Percentiles rank a stretch among this genome's conserved stretches.
Evolutionary conservation across 1,140 invertebrate species (phyloP).

Genomic region (Cataglyphis hispanica): DNA sequence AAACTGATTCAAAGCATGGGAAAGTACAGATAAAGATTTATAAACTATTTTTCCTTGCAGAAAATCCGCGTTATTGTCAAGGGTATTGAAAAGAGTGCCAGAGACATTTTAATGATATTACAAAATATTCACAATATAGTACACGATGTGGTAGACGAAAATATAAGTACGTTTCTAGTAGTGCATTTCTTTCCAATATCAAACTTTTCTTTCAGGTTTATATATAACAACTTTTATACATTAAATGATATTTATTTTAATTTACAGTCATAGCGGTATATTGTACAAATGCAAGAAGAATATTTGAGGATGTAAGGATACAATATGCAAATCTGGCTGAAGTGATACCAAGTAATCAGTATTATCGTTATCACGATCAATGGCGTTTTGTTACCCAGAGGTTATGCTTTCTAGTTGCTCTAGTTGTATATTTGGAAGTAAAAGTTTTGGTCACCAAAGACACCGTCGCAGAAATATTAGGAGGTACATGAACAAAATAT

Average conservation of each 20-base stretch:
- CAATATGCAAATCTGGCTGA: constrained; percentile 88
- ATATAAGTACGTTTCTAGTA: constrained; percentile 81
- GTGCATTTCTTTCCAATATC: not conserved
- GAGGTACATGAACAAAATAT: constrained; percentile 87
- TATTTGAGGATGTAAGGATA: constrained; percentile 87
- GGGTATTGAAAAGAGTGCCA: constrained; percentile 90
- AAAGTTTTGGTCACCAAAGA: constrained; percentile 91
- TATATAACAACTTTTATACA: not conserved
- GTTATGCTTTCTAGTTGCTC: constrained; percentile 91
- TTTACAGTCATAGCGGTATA: constrained; percentile 86
- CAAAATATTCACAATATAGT: constrained; percentile 90
- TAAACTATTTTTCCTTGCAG: constrained; percentile 82
- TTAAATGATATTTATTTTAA: constrained; percentile 41
- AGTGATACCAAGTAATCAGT: constrained; percentile 90
- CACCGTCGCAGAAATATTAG: constrained; percentile 92
- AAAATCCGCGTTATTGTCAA: constrained; percentile 90
- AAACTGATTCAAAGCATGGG: not conserved
- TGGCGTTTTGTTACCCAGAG: constrained; percentile 94
- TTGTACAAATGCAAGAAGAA: constrained; percentile 87
- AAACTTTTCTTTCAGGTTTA: not conserved
- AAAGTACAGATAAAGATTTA: not conserved
- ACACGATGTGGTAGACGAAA: constrained; percentile 84
- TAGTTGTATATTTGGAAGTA: constrained; percentile 93
- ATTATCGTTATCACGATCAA: constrained; percentile 94
- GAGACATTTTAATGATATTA: constrained; percentile 90